Evolutionary conservation across 2,797 vertebrate species (phyloP), one percentile per base, ranked within the genome.

Genomic region (Centropyge bicolor): DNA sequence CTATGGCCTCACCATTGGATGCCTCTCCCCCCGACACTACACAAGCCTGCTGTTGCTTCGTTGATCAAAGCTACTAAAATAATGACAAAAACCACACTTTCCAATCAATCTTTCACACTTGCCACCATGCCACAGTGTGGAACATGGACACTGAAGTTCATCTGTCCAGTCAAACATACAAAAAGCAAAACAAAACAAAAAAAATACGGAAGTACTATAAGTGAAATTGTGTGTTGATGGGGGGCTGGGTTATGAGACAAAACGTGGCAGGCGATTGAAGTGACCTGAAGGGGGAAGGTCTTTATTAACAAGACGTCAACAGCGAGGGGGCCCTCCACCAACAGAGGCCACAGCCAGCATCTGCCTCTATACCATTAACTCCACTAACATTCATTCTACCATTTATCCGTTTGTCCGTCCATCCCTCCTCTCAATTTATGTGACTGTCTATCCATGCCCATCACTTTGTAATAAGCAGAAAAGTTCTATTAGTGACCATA

Each of bases 61-160:
- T 64, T 91, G 83, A 91, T 90, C 81, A 88, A 91, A 91, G 82
- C 88, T 85, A 78, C 49, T 82, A 76, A 81, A 88, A 90, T 87
- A 89, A 84, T 77, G 67, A 72, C 62, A 60, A 82, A 86, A 88
- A 86, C 36, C 73, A 75, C 43, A 54, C 54, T 80, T 81, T 76
- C 56, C 40, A 51, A 77, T 72, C 59, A 38, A 80, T 82, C 63
- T 76, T 69, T 81, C 67, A 65, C 17, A 70, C 75, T 65, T 16
- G 22, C 24, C 45, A 43, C 22, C 4, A 5, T 13, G 55, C 40
- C 49, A 48, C 38, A 78, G 20, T 61, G 63, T 76, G 81, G 77
- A 87, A 80, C 80, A 84, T 88, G 31, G 16, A 74, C 22, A 45
- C 55, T 49, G 40, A 80, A 86, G 85, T 87, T 87, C 89, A 67